Conservation (phyloP, 2,797 vertebrate species). For the Enteromius fasciolatus region DNA sequence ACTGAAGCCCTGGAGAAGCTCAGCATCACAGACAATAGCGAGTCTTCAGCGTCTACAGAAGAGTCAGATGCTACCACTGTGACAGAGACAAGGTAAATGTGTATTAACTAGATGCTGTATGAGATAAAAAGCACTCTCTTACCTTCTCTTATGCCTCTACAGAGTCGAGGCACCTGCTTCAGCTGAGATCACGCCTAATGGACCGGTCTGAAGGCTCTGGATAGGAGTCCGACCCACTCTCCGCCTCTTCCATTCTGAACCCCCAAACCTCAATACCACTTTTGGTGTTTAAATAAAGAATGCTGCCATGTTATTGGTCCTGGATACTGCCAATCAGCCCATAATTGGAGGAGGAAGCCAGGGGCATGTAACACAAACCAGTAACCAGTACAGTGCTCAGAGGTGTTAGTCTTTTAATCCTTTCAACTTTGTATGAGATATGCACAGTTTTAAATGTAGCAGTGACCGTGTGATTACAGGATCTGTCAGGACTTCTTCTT, state of each 20-base stretch:
- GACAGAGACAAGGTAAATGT: constrained; percentile 72
- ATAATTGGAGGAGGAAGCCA: constrained; percentile 61
- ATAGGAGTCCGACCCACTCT: constrained; percentile 58
- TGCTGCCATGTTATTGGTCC: constrained; percentile 79
- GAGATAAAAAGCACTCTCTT: background rate
- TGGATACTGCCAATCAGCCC: constrained; percentile 80
- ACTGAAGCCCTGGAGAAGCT: constrained; percentile 77
- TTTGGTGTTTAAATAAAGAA: constrained; percentile 76
- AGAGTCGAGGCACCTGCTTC: constrained; percentile 70
- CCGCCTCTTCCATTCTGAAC: constrained; percentile 64
- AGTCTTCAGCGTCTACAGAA: constrained; percentile 52
- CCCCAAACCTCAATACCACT: constrained; percentile 73
- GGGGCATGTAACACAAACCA: constrained; percentile 65
- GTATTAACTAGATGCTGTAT: background rate
- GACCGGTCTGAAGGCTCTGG: constrained; percentile 74
- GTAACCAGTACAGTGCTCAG: constrained; percentile 64
- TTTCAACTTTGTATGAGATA: constrained; percentile 68
- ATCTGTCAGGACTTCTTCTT: constrained; percentile 64
- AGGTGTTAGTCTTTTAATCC: constrained; percentile 73
- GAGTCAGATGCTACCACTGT: constrained; percentile 65
- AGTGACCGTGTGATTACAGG: constrained; percentile 69
- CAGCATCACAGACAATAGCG: constrained; percentile 69
- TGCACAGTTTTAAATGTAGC: constrained; percentile 83
- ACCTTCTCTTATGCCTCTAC: constrained; percentile 16
- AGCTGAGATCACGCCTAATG: constrained; percentile 76